Evolutionary conservation across 2,797 vertebrate genomes (phyloP).

Genomic region (Oryzias dopingdopingensis): DNA sequence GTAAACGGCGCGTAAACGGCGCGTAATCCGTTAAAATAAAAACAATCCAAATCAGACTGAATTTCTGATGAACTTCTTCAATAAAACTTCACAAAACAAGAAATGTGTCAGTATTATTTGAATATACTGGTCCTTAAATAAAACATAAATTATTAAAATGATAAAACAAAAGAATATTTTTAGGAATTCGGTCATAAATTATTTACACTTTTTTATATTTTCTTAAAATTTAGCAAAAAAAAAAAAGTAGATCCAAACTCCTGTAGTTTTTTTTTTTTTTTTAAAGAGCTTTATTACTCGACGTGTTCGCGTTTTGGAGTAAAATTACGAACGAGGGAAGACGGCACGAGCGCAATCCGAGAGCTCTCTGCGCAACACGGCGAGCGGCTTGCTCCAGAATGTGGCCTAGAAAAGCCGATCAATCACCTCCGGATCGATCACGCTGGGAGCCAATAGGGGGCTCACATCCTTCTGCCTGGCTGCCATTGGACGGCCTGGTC

Average conservation of each 20-base stretch:
- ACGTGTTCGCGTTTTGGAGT: slow-evolving; percentile 22
- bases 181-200: slow-evolving; percentile 15
- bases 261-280: background rate
- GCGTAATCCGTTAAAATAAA: no score
- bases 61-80: no score
- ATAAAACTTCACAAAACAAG: no score
- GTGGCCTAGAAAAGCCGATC: slow-evolving; percentile 81
- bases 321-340: slow-evolving; percentile 6
- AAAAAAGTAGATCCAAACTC: slow-evolving; percentile 30
- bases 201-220: slow-evolving; percentile 12
- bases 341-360: slow-evolving; percentile 22
- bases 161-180: no score
- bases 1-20: no score
- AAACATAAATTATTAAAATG: no score
- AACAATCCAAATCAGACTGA: no score
- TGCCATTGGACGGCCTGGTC: slow-evolving; percentile 81
- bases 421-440: slow-evolving; percentile 88
- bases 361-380: slow-evolving; percentile 25
- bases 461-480: slow-evolving; percentile 66
- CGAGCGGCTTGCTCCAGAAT: slow-evolving; percentile 68
- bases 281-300: slow-evolving; percentile 3
- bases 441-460: slow-evolving; percentile 81
- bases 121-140: no score
- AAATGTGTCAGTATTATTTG: no score
- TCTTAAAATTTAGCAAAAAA: slow-evolving; percentile 21